phyloP scores from a whole-genome alignment of 2,888 invertebrate genomes.

The Argynnis bischoffii region DNA sequence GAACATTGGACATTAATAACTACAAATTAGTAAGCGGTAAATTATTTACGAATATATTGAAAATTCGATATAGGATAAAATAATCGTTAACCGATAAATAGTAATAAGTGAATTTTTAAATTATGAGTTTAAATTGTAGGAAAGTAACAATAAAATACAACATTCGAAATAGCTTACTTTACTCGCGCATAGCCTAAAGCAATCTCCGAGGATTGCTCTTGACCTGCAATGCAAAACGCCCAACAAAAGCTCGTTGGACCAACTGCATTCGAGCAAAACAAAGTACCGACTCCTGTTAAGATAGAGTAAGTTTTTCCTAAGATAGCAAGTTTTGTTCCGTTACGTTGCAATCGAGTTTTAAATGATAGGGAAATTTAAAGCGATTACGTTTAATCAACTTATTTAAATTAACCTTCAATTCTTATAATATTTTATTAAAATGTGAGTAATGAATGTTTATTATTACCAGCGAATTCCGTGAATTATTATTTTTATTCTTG shows the following conservation, averaged over 20 bases:
- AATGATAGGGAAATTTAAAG: slow-evolving; percentile 25
- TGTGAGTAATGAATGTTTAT: no score
- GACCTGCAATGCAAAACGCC: slow-evolving; percentile 67
- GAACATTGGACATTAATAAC: slow-evolving; percentile 13
- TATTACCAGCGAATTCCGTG: no score
- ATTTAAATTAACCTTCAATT: slow-evolving; percentile 11
- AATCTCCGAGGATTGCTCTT: slow-evolving; percentile 68
- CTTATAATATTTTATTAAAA: not conserved
- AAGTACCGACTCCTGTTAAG: slow-evolving; percentile 43
- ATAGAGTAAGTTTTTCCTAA: slow-evolving; percentile 36
- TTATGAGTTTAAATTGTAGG: slow-evolving; percentile 6
- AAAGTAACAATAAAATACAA: slow-evolving; percentile 21
- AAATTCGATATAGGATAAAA: not conserved
- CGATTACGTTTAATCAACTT: slow-evolving; percentile 22
- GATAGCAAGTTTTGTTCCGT: slow-evolving; percentile 30
- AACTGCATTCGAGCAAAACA: slow-evolving; percentile 45
- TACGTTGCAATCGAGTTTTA: slow-evolving; percentile 31
- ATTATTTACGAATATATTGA: slow-evolving; percentile 11
- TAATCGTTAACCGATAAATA: not conserved
- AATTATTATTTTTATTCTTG: no score
- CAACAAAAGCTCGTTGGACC: slow-evolving; percentile 56
- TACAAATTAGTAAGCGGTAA: slow-evolving; percentile 10
- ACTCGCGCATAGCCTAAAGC: slow-evolving; percentile 50
- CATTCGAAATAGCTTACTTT: slow-evolving; percentile 39
- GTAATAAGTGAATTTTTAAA: not conserved